Evolutionary conservation across 2,888 invertebrate genomes (phyloP).

Genomic region (Drosophila prostipennis): DNA sequence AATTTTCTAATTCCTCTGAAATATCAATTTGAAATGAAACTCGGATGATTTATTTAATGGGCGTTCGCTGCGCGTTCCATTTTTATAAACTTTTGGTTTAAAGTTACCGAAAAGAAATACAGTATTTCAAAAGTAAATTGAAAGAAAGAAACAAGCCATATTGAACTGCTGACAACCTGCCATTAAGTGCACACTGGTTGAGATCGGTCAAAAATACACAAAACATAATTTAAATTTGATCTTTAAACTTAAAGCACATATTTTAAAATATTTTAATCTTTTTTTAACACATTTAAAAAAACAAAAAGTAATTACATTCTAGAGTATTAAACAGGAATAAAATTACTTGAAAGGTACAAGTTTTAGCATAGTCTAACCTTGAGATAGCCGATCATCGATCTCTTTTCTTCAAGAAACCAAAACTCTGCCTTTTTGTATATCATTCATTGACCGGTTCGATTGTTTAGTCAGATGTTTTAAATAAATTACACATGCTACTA

Average conservation of each 20-base stretch:
- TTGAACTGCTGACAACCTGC: constrained; percentile 49
- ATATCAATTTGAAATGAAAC: constrained; percentile 8
- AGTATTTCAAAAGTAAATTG: constrained; percentile 35
- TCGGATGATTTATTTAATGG: constrained; percentile 6
- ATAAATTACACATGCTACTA: constrained; percentile 45
- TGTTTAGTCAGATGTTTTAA: constrained; percentile 51
- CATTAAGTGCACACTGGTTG: constrained; percentile 51
- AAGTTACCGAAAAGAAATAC: constrained; percentile 48
- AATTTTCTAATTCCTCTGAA: constrained; percentile 20
- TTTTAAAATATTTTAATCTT: too few species aligned
- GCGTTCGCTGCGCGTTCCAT: background rate
- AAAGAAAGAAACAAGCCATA: constrained; percentile 18
- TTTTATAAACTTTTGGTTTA: constrained; percentile 67
- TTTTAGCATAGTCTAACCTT: background rate
- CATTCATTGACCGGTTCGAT: constrained; percentile 29
- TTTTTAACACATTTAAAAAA: too few species aligned
- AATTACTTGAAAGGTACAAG: background rate
- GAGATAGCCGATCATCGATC: constrained; percentile 6
- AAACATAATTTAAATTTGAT: background rate
- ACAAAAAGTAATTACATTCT: too few species aligned
- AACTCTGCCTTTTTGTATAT: constrained; percentile 22
- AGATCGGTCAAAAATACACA: background rate
- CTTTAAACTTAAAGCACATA: too few species aligned
- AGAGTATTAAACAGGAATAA: background rate
- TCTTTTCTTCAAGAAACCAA: background rate